Evolutionary conservation across 2,113 vertebrate species (phyloP), one percentile per base, ranked within the genome.

Genomic region (Marmota monax): DNA sequence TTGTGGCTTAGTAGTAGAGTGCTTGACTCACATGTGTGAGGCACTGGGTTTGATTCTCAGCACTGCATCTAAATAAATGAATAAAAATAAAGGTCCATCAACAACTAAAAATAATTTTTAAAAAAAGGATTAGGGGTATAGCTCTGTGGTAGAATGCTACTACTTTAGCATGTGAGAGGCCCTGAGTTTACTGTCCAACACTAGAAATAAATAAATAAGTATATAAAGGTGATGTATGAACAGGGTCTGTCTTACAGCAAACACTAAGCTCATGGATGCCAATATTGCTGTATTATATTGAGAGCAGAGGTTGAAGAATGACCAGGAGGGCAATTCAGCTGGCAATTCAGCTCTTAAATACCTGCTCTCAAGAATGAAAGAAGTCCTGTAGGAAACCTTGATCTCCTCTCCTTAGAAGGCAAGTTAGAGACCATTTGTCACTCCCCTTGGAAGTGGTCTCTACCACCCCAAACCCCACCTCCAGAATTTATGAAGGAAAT

Each of bases 281-380:
- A 73, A 0, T 27, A 77, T 53, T 67, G 65, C 76, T 18, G 4
- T 61, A 42, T 87, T 90, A 61, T 73, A 65, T 2, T 1, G 73
- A 94, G 72, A 95, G 61, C 42, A 84, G 45, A 96, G 61, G 37
- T 90, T 67, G 27, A 85, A 73, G 48, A 82, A 74, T 42, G 39
- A 22, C 74, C 42, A 13, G 34, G 63, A 88, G 22, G 32, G 20
- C 16, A 92, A 87, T 84, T 22, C 23, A 84, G 74, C 86, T 32
- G 34, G 53, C 83, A 82, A 14, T 51, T 78, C n/a, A 42, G 48
- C 37, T 51, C 23, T 72, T 32, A 63, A 63, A 23, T 77, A 32
- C 27, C 16, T 27, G 20, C 32, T 83, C 39, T n/a, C 22, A 48
- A 84, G 77, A n/a, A 27, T 77, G 76, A 84, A 70, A 80, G 76